Evolutionary conservation across 35 echinoderm and acorn worm genomes (phyloP), one percentile per base, ranked within the genome.

Genomic region (Lytechinus variegatus): DNA sequence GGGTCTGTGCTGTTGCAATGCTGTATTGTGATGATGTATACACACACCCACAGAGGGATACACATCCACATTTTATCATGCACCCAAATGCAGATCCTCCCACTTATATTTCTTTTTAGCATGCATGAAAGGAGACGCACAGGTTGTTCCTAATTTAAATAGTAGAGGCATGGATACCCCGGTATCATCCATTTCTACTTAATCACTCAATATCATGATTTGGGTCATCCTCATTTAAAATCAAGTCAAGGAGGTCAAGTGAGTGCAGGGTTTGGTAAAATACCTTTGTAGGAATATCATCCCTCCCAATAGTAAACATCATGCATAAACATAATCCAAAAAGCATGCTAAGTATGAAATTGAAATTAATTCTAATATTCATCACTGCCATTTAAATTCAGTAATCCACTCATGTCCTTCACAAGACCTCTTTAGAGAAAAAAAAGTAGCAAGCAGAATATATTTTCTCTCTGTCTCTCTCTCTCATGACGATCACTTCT

Each of bases 31-130:
- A 9, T 13, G 56, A 58, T 58, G 56, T 58, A 79, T 79, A 21
- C 66, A 79, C 66, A 79, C 66, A 79, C 14, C n/a, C 66, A 79
- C 66, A 5, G 14, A 58, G 56, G 6, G 14, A 79, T 6, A 79
- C 66, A 79, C 66, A 79, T 19, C n/a, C 19, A 79, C 66, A 79
- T 24, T 79, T 79, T 79, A 24, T 79, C 66, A 79, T 79, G 66
- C 66, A 79, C 66, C 19, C 16, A 79, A 24, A 79, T 79, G 66
- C 66, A 79, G 19, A 79, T 79, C 66, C 66, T 79, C 66, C 66
- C 66, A 79, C 66, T 79, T 79, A 79, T 79, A 79, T 79, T 79
- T 79, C 66, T 79, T 79, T 58, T 79, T 79, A 79, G 66, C 21
- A 79, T 79, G 66, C 66, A 79, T 24, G 66, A 19, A 79, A 6